Base-by-base conservation (phyloP, 2,888 invertebrate species). In the Meta bourneti region DNA sequence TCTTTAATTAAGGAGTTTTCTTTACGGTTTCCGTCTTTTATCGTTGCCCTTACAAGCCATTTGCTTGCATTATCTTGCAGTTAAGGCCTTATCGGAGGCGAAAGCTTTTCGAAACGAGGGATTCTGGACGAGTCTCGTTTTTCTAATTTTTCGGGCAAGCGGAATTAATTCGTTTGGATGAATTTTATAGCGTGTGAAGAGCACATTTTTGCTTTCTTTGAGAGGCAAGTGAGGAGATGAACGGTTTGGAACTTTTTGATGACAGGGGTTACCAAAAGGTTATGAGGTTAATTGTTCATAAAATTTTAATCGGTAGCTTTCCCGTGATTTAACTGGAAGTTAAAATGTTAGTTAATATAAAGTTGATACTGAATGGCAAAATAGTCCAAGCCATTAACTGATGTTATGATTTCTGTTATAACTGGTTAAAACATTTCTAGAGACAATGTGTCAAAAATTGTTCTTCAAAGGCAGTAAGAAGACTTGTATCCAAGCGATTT, bases 11-110 rank as follows among this genome's bases (percentile, higher is more conserved):
- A 86, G 81, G 75, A 77, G 81, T 86, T 82, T 91, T 80, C 86
- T 91, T 86, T 85, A 54, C 85, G 69, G 51, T 48, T 34, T 34
- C 61, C n/a, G 34, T 19, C 48, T 61, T 72, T 90, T 90, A 90
- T 90, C 90, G 85, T 48, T 70, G 81, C 81, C 85, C 80, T 91
- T 91, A 91, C 91, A 91, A 91, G 91, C 81, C 86, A 81, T 91
- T 91, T 82, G 61, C 51, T 49, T 79, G 91, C 85, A 91, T 91
- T 91, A 91, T 80, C 71, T 52, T 6, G 86, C 86, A 81, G 91
- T 91, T 91, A 91, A 82, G 80, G 71, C 71, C 81, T 91, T 91
- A 91, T 91, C 91, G 86, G 51, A 75, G 69, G 69, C 49, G 51
- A 61, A 52, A 34, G 52, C 20, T 54, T 80, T 83, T 80, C 34